Base-by-base conservation (phyloP, 1,140 invertebrate genomes). In the Hormaphis cornu region DNA sequence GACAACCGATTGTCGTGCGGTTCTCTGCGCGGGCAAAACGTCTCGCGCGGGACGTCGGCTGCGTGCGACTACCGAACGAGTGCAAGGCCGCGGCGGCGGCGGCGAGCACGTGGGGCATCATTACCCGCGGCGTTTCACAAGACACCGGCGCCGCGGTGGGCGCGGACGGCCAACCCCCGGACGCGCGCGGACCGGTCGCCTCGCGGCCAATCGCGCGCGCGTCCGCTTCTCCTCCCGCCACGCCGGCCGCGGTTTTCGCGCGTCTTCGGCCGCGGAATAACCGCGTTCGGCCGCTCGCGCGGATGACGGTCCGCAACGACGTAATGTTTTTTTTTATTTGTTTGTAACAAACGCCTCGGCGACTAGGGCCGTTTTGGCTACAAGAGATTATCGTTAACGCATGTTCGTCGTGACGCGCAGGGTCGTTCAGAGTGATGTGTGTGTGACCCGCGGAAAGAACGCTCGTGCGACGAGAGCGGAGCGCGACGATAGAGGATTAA, bases 51-150 rank as follows among this genome's bases (percentile, higher is more conserved):
- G 26, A 30, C 42, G 59, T 48, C 59, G 44, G 24, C 33, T 44
- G 59, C 46, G 26, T 63, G 28, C 14, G 59, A 48, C 59, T 66
- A 66, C 59, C 33, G 44, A 66, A 66, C 42, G 48, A 66, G 59
- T 66, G 59, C 59, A 66, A 66, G 59, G 59, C 59, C 59, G 12
- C 28, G 18, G 18, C 26, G 53, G 20, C 33, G 33, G 42, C 20
- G 16, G 42, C 42, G 59, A 66, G 42, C 59, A 66, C 59, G 59
- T 66, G 59, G 5, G 59, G 59, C 59, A 48, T 66, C 59, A 48
- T 66, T 48, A 66, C 59, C 18, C 24, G 59, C 12, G 28, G 59
- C 26, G 59, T n/a, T 4, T 8, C 18, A 8, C 59, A 66, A 66
- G 59, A 35, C n/a, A n/a, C n/a, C n/a, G n/a, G n/a, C n/a, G n/a